Conservation (phyloP, 2,888 invertebrate genomes). For the Heliconius aoede region DNA sequence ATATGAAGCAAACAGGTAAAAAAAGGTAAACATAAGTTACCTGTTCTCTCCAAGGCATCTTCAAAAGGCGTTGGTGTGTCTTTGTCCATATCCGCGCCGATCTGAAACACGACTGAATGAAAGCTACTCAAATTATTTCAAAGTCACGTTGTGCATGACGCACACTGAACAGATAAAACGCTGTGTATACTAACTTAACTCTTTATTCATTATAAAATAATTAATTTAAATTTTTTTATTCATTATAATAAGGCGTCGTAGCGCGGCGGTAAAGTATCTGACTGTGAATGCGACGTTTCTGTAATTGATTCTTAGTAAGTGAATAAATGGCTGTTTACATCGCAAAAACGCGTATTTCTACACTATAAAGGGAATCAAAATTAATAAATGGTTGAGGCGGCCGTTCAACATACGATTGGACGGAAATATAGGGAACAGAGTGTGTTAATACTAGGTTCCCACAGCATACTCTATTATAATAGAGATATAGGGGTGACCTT, state of each 20-base stretch:
- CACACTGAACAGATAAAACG: slow-evolving; percentile 52
- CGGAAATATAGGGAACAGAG: background rate
- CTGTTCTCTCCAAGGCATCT: slow-evolving; percentile 69
- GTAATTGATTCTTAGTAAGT: background rate
- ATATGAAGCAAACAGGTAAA: background rate
- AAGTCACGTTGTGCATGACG: slow-evolving; percentile 58
- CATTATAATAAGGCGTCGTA: background rate
- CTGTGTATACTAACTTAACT: background rate
- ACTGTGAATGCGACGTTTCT: background rate
- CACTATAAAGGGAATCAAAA: too few relatives aligned
- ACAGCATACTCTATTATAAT: too few relatives aligned
- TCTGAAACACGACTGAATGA: slow-evolving; percentile 59
- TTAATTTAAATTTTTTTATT: background rate
- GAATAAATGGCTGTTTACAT: background rate
- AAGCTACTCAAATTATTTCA: slow-evolving; percentile 63
- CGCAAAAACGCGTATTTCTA: too few relatives aligned
- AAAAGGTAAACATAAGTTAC: slow-evolving; percentile 51
- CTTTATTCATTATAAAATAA: background rate
- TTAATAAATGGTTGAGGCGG: too few relatives aligned
- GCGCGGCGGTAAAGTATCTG: background rate
- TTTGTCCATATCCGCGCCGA: slow-evolving; percentile 43
- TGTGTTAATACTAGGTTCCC: too few relatives aligned
- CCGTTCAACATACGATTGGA: background rate
- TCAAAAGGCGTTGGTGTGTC: slow-evolving; percentile 61
- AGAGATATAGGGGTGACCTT: background rate